Conservation (phyloP, 2,888 invertebrate genomes). For the Cataglyphis livida region DNA sequence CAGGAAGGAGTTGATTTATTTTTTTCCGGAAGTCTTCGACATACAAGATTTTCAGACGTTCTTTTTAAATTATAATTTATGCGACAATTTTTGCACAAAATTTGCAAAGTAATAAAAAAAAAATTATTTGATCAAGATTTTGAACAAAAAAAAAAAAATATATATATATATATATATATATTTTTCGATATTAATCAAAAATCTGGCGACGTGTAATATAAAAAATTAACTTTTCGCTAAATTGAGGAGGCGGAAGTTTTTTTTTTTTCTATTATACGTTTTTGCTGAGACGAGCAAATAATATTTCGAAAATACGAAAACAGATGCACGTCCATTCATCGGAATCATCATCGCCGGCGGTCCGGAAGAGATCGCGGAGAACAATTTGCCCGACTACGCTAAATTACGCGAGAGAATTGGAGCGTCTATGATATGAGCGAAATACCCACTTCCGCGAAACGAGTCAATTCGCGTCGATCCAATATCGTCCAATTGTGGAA, state of each 20-base stretch:
- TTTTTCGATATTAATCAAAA: too few relatives aligned
- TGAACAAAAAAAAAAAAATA: neutral
- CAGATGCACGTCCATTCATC: neutral
- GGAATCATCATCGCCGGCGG: neutral
- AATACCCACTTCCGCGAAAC: slow-evolving; percentile 71
- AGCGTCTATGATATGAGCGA: slow-evolving; percentile 51
- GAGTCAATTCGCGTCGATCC: slow-evolving; percentile 70
- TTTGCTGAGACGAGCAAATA: neutral
- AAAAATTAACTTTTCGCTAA: neutral
- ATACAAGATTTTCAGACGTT: too few relatives aligned
- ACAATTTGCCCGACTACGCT: slow-evolving; percentile 56
- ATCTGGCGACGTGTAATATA: neutral
- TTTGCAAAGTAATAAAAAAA: neutral
- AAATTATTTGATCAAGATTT: neutral
- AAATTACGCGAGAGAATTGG: slow-evolving; percentile 69
- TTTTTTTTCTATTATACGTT: neutral
- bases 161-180: too few relatives aligned
- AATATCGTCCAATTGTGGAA: slow-evolving; percentile 70
- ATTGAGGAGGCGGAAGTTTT: neutral
- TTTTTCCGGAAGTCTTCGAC: slow-evolving; percentile 49
- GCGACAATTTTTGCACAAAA: neutral
- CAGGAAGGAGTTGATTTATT: slow-evolving; percentile 48
- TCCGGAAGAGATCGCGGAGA: slow-evolving; percentile 53
- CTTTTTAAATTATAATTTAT: neutral
- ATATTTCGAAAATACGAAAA: slow-evolving; percentile 12